Conservation (phyloP, 2,113 vertebrate species). For the Notothenia coriiceps region DNA sequence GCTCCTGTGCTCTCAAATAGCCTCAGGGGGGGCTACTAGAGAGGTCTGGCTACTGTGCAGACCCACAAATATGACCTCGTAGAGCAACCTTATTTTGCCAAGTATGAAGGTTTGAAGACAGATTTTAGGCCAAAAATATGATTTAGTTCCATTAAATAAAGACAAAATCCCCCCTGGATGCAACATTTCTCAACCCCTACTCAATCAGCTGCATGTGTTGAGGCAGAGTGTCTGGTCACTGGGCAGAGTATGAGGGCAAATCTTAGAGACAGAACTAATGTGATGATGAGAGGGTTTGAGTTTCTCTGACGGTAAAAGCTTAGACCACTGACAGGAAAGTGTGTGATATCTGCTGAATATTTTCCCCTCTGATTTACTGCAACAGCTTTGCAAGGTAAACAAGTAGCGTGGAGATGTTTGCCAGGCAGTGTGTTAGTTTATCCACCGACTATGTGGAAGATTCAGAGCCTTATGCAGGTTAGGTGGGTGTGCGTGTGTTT, state of each 20-base stretch:
- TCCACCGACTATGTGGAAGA: not conserved
- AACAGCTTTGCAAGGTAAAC: constrained; percentile 22
- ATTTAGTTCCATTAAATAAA: not conserved
- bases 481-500: not conserved
- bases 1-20: constrained; percentile 28
- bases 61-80: constrained; percentile 9
- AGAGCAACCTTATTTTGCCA: not conserved
- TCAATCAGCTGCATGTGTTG: not conserved
- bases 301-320: constrained; percentile 56
- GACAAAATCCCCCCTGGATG: not conserved
- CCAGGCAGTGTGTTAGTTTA: constrained; percentile 21
- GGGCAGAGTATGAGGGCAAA: constrained; percentile 20
- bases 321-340: constrained; percentile 49
- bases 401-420: constrained; percentile 6
- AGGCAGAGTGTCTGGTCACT: constrained; percentile 9
- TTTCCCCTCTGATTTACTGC: constrained; percentile 39
- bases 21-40: constrained; percentile 14
- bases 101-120: constrained; percentile 10
- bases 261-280: constrained; percentile 17
- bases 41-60: constrained; percentile 8
- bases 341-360: constrained; percentile 42
- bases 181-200: not conserved
- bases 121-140: not conserved
- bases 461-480: not conserved
- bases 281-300: constrained; percentile 32